Evolutionary conservation across 2,113 vertebrate species (phyloP), one percentile per base, ranked within the genome.

Genomic region (Semnopithecus entellus): DNA sequence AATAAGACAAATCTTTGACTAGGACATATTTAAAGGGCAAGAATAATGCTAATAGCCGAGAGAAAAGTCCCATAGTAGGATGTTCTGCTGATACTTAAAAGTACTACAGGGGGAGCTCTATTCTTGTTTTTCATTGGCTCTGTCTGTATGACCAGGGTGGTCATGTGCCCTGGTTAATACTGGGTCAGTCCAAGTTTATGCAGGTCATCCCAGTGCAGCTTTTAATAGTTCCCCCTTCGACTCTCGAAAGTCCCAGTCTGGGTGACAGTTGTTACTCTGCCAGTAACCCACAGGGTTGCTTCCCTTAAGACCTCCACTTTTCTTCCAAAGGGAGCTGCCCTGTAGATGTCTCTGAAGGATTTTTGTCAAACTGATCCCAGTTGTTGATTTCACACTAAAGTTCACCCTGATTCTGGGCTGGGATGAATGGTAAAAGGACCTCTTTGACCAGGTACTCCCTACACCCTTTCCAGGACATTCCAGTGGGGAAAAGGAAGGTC

Each of bases 1-100:
- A 91, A 95, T 97, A 95, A 96, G 95, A 92, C 95, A 96, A 88
- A 94, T 95, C 96, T 97, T 95, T 94, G 98, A 97, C 96, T 95
- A 82, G 92, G 98, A 97, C 97, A 96, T 97, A 97, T 97, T 96
- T 97, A 97, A 97, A 95, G 96, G 95, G 84, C 90, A 97, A 97
- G 97, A 96, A 97, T 97, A 96, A 96, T 94, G 97, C 95, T 96
- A 97, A 97, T 96, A 96, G 95, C 72, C 72, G 84, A 48, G 96
- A 90, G 32, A 48, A 10, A 10, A 48, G 70, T 48, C n/a, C 72
- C 43, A 13, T 18, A 27, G 81, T 68, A 88, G 59, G 66, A 45
- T 50, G 72, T 70, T 64, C 43, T 90, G 64, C 40, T 80, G 90
- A 57, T 68, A 25, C 32, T 43, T 76, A 72, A 59, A 59, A 55